A percentile compares a stretch with the other conserved stretches of the same genome.
phyloP scores from a whole-genome alignment of 2,888 invertebrate species.

The Nymphalis urticae region DNA sequence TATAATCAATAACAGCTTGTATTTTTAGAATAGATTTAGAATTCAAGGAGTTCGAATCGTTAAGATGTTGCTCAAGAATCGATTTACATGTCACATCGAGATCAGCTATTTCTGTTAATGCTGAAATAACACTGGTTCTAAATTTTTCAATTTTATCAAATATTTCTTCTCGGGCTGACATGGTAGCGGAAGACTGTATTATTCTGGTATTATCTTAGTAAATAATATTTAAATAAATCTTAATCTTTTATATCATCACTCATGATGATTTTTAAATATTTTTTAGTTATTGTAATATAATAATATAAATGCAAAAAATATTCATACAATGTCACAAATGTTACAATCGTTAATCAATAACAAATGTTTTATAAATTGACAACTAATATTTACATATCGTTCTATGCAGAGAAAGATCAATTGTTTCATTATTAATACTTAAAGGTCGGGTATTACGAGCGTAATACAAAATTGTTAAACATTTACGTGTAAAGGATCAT shows the following conservation, averaged over 20 bases:
- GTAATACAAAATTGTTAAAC: neutral
- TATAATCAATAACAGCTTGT: slow-evolving; percentile 75
- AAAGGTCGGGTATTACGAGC: neutral
- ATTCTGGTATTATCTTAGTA: neutral
- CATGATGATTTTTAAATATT: slow-evolving; percentile 1
- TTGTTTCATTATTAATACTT: neutral
- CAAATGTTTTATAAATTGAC: slow-evolving; percentile 4
- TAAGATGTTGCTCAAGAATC: slow-evolving; percentile 54
- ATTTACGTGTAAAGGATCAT: slow-evolving; percentile 12
- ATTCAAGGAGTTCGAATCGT: slow-evolving; percentile 48
- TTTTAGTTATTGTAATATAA: neutral
- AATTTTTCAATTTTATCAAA: slow-evolving; percentile 53
- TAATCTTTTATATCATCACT: slow-evolving; percentile 1
- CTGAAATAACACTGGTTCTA: slow-evolving; percentile 48
- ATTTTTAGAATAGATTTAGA: slow-evolving; percentile 54
- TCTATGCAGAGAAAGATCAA: slow-evolving; percentile 4
- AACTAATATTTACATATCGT: slow-evolving; percentile 18
- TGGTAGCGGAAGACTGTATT: slow-evolving; percentile 10
- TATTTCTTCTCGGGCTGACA: slow-evolving; percentile 44
- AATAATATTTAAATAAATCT: neutral
- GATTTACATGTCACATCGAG: slow-evolving; percentile 61
- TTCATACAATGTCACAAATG: neutral
- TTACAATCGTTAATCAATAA: slow-evolving; percentile 6
- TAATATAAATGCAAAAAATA: neutral
- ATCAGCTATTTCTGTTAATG: slow-evolving; percentile 60